Conservation (phyloP, 92 coral and sea anemone genomes). For the Scolanthus callimorphus region DNA sequence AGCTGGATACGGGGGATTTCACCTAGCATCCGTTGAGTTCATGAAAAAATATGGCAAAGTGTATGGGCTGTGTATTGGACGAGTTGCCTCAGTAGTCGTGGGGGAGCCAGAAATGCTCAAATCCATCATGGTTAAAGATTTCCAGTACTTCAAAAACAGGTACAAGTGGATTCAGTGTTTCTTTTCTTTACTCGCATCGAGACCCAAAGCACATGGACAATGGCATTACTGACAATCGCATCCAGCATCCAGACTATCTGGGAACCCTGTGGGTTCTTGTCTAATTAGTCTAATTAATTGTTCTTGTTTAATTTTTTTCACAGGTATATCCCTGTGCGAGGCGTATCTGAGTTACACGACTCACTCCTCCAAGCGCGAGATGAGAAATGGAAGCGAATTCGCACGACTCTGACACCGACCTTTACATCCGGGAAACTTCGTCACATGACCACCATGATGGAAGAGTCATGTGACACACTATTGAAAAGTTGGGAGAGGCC, state of each 20-base stretch:
- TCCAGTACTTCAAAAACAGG: constrained; percentile 48
- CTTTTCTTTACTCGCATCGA: no score
- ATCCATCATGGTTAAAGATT: constrained; percentile 45
- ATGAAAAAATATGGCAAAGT: constrained; percentile 44
- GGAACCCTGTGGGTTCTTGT: no score
- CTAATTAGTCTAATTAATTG: no score
- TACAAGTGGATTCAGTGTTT: constrained; percentile 2
- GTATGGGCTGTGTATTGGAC: constrained; percentile 39
- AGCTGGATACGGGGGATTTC: constrained; percentile 41
- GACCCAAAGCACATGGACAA: no score
- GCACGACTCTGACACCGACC: constrained; percentile 43
- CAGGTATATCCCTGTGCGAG: no score
- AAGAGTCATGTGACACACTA: constrained; percentile 52
- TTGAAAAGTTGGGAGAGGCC: constrained; percentile 34
- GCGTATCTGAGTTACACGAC: no score
- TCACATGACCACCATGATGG: constrained; percentile 44
- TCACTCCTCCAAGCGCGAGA: constrained; percentile 26
- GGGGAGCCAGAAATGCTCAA: constrained; percentile 53
- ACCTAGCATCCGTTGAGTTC: constrained; percentile 29
- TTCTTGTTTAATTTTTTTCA: no score
- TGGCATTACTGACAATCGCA: no score
- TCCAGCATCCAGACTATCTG: no score
- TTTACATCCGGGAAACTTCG: constrained; percentile 51
- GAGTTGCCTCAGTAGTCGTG: constrained; percentile 36
- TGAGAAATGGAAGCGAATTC: constrained; percentile 63